A percentile compares a stretch with the other conserved stretches of the same genome.
Conservation (phyloP, 2,113 vertebrate genomes). For the Coptodon rendalli region DNA sequence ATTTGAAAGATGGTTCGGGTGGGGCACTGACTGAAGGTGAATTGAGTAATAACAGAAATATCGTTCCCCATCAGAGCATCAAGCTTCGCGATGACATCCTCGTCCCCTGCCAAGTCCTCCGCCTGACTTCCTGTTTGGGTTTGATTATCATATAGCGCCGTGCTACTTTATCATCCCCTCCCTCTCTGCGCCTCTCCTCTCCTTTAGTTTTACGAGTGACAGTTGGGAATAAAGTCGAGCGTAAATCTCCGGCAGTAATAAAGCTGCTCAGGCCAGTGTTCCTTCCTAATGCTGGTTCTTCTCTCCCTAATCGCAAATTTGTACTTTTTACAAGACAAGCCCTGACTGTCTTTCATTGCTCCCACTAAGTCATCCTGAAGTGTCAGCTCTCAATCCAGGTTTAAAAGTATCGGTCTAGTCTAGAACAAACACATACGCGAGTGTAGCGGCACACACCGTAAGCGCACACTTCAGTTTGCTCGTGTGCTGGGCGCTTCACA, state of each 20-base stretch:
- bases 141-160: slow-evolving; percentile 62
- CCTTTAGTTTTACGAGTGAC: slow-evolving; percentile 71
- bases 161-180: slow-evolving; percentile 58
- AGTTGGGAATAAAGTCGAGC: slow-evolving; percentile 67
- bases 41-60: slow-evolving; percentile 28
- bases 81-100: slow-evolving; percentile 55
- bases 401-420: slow-evolving; percentile 3
- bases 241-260: slow-evolving; percentile 73
- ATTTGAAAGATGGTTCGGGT: neutral
- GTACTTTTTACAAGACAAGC: slow-evolving; percentile 52
- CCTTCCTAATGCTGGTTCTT: slow-evolving; percentile 59
- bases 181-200: slow-evolving; percentile 42
- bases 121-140: slow-evolving; percentile 70
- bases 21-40: slow-evolving; percentile 9
- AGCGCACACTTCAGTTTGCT: neutral
- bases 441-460: neutral
- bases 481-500: neutral
- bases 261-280: slow-evolving; percentile 70
- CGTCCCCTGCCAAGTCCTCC: slow-evolving; percentile 48
- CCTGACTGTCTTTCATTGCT: slow-evolving; percentile 31
- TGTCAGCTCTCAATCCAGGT: slow-evolving; percentile 57
- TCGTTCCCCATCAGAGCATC: slow-evolving; percentile 17
- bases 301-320: slow-evolving; percentile 61
- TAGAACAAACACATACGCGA: neutral
- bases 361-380: slow-evolving; percentile 48